Base-by-base conservation (phyloP, 2,888 invertebrate species). In the Eurois occulta region DNA sequence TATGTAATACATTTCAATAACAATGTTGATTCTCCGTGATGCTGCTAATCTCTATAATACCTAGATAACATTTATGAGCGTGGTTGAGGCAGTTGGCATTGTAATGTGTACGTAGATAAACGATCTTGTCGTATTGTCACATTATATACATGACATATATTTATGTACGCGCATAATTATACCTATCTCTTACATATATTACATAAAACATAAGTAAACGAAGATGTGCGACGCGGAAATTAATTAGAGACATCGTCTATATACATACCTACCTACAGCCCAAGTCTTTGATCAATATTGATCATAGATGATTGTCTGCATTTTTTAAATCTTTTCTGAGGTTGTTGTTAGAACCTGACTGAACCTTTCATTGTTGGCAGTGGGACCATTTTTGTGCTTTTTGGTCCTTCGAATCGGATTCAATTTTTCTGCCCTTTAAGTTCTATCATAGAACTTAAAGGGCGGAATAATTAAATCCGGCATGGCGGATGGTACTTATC, bases 1-100 rank as follows among this genome's bases (percentile, higher is more conserved):
- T 55, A 48, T 72, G 46, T 72, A 75, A 69, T 65, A 60, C 58
- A 74, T 85, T 81, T 87, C 58, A 78, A 70, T 75, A 64, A 70
- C 43, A 48, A 67, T 80, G 80, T 89, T 84, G 64, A 70, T 78
- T 80, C 67, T 83, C 67, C 68, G 64, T 80, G 80, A 86, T 71
- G 81, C 62, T 78, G 73, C 62, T 89, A 84, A 88, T 87, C 88
- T 81, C 52, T 71, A n/a, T 71, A 76, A 77, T 77, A 67, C 64
- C 58, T 55, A 83, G 85, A 88, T 87, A 87, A 82, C 81, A 58
- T 77, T 75, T 68, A 78, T 58, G 64, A 77, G 66, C 74, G 67
- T 67, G 69, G 28, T 48, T 73, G 60, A 64, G 48, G 55, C 28
- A 70, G 58, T 41, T 80, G 74, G 72, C 73, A 77, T 83, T 78